Percentiles rank a stretch among this genome's conserved stretches.
phyloP scores from a whole-genome alignment of 30 jellyfish, hydroid and myxozoan species.

The Pseudorhiza aurosa region DNA sequence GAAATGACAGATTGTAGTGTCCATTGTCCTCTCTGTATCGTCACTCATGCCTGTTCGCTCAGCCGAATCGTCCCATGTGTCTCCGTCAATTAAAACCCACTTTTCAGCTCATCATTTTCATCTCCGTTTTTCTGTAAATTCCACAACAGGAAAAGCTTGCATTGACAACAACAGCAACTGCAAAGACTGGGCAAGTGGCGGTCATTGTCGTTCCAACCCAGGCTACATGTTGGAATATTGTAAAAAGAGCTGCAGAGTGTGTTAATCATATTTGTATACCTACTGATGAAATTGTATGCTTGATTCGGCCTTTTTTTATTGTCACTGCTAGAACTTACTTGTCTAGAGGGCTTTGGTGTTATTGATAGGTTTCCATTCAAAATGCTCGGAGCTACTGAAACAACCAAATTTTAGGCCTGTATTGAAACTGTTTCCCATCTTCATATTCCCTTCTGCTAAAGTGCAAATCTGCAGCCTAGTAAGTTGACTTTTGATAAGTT shows the following conservation, averaged over 20 bases:
- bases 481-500: too few species aligned
- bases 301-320: not conserved
- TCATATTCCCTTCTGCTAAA: too few species aligned
- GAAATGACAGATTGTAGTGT: too few species aligned
- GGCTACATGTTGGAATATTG: slow-evolving; percentile 48
- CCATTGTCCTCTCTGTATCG: too few species aligned
- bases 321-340: too few species aligned
- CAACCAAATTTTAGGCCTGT: too few species aligned
- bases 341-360: too few species aligned
- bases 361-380: too few species aligned
- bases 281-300: not conserved
- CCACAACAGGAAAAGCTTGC: slow-evolving; percentile 9
- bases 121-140: not conserved
- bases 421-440: too few species aligned
- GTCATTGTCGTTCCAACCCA: slow-evolving; percentile 12
- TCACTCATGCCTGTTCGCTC: too few species aligned
- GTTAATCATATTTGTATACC: not conserved
- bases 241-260: slow-evolving; percentile 62
- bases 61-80: not conserved
- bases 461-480: too few species aligned
- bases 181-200: slow-evolving; percentile 37
- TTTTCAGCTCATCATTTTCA: not conserved
- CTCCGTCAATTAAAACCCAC: not conserved
- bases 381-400: too few species aligned
- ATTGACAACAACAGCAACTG: slow-evolving; percentile 30